Conservation (phyloP, 2,888 invertebrate genomes). For the Lordiphosa fenestrarum region DNA sequence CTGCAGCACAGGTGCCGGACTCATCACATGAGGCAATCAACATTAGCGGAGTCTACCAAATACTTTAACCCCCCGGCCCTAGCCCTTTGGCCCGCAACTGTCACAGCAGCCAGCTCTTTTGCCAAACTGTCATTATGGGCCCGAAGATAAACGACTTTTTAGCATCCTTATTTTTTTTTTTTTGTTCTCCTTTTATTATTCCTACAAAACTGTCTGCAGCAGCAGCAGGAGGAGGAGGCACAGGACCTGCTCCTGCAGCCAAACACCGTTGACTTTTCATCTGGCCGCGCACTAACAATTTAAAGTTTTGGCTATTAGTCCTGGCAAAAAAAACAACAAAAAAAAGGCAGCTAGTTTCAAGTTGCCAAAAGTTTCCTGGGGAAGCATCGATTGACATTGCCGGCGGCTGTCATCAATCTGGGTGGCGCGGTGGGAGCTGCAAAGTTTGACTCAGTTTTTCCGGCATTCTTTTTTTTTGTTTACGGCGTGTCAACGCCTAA, state of each 20-base stretch:
- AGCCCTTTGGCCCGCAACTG: slow-evolving; percentile 31
- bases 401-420: slow-evolving; percentile 64
- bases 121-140: slow-evolving; percentile 71
- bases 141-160: slow-evolving; percentile 70
- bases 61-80: slow-evolving; percentile 8
- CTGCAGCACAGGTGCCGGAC: background rate
- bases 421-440: background rate
- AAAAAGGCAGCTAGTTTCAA: slow-evolving; percentile 57
- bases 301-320: slow-evolving; percentile 74
- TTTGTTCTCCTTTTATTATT: slow-evolving; percentile 11
- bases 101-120: slow-evolving; percentile 56
- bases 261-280: slow-evolving; percentile 66
- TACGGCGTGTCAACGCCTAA: slow-evolving; percentile 74
- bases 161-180: slow-evolving; percentile 44
- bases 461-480: slow-evolving; percentile 54
- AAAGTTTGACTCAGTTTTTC: slow-evolving; percentile 51
- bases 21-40: slow-evolving; percentile 21
- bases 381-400: slow-evolving; percentile 51
- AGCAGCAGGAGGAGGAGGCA: background rate
- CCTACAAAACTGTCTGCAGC: slow-evolving; percentile 26
- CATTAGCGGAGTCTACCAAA: slow-evolving; percentile 33
- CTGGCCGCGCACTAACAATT: slow-evolving; percentile 72
- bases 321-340: slow-evolving; percentile 11
- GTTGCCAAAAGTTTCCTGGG: slow-evolving; percentile 61
- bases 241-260: slow-evolving; percentile 1